phyloP scores from a whole-genome alignment of 2,797 vertebrate species.

The Scolopax bukidnonensis region DNA sequence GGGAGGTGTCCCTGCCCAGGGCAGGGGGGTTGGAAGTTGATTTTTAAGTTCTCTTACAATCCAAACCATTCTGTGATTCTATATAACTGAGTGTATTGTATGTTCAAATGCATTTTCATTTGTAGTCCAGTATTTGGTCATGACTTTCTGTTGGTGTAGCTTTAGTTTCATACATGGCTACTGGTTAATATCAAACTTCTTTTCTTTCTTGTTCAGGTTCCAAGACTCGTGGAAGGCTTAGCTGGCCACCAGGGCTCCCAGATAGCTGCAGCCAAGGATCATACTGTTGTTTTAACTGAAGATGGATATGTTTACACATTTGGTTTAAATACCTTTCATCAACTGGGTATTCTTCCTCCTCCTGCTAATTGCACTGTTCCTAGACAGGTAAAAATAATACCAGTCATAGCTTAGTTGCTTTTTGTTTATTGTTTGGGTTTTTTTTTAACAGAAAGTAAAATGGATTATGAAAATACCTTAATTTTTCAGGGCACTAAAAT shows the following conservation, averaged over 20 bases:
- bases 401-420: neutral
- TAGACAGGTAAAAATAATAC: slow-evolving; percentile 87
- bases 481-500: neutral
- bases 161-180: neutral
- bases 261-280: slow-evolving; percentile 94
- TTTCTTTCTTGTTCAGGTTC: slow-evolving; percentile 79
- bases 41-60: no score
- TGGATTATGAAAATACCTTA: neutral
- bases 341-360: slow-evolving; percentile 90
- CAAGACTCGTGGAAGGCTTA: slow-evolving; percentile 91
- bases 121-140: neutral
- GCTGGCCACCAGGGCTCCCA: slow-evolving; percentile 89
- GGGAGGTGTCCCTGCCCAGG: no score
- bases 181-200: neutral
- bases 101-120: neutral
- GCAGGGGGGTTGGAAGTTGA: no score
- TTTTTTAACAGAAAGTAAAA: neutral
- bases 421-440: neutral
- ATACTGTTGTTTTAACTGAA: slow-evolving; percentile 94
- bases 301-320: slow-evolving; percentile 94
- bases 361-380: slow-evolving; percentile 86
- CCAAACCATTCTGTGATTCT: no score
- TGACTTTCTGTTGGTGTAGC: neutral
- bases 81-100: neutral
- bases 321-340: slow-evolving; percentile 94